Percentiles rank a stretch among this genome's conserved stretches.
These are phyloP conservation scores for Actinopyga echinites DNA, from an alignment of 53 echinoderm and acorn worm species.

Conservation along the genomic window DNA sequence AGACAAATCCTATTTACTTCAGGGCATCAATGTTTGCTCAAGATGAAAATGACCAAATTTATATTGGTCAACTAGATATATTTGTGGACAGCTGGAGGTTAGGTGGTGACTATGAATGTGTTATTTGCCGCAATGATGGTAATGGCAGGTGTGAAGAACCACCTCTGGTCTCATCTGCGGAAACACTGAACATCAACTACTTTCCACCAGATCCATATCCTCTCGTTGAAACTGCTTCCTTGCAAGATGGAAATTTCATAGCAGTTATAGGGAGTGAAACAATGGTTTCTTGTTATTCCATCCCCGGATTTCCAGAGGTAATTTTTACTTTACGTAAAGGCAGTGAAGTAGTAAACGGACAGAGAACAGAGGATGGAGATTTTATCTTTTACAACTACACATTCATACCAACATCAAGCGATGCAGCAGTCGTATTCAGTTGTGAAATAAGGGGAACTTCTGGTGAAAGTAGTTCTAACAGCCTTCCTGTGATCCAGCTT, in stretches of 20 bases:
- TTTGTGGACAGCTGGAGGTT: background rate
- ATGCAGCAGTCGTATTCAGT: background rate
- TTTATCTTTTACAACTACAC: constrained; percentile 35
- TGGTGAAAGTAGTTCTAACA: too few species aligned
- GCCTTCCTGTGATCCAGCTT: background rate
- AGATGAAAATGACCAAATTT: background rate
- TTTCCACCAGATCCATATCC: constrained; percentile 35
- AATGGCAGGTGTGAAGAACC: constrained; percentile 16
- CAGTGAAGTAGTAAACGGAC: background rate
- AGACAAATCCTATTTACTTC: background rate
- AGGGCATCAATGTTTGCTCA: too few species aligned
- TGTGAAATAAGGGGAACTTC: background rate
- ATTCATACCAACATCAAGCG: background rate
- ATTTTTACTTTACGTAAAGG: background rate
- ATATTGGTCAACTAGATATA: background rate
- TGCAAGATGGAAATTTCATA: background rate
- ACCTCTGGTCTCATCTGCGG: background rate
- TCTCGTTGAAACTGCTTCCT: background rate
- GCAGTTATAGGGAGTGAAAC: background rate
- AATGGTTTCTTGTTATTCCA: constrained; percentile 10
- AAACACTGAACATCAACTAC: background rate
- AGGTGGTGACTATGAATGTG: constrained; percentile 14
- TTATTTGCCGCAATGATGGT: background rate
- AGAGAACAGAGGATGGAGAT: background rate
- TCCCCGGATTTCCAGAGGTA: background rate